Percentiles rank a stretch among this genome's conserved stretches.
These are phyloP conservation scores for Drosophila trapezifrons DNA, from an alignment of 1,140 invertebrate genomes.

Conservation along the genomic window DNA sequence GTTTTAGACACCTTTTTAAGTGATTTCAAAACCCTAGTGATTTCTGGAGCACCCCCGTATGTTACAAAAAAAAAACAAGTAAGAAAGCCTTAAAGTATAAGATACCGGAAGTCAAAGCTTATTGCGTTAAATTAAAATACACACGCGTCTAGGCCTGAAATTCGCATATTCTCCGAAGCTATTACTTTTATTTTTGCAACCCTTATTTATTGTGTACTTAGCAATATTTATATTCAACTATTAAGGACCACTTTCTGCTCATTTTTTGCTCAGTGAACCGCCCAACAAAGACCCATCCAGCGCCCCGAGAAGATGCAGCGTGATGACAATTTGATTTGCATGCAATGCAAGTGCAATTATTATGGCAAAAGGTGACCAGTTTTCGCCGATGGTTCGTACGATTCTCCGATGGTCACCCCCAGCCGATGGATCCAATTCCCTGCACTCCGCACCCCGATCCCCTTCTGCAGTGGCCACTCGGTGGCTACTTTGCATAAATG, in stretches of 20 bases:
- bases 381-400: conserved; percentile 49
- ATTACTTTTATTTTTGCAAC: too few species aligned
- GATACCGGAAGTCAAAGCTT: background rate
- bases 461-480: conserved; percentile 28
- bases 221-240: background rate
- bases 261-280: conserved; percentile 1
- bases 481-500: conserved; percentile 75
- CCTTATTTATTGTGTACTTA: rapidly evolving
- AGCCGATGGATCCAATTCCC: conserved; percentile 20
- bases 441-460: conserved; percentile 4
- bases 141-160: background rate
- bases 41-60: too few species aligned
- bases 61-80: too few species aligned
- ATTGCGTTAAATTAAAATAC: too few species aligned
- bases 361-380: conserved; percentile 80
- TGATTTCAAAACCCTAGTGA: too few species aligned
- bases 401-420: conserved; percentile 50
- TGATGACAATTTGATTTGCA: conserved; percentile 83
- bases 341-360: conserved; percentile 82
- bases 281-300: conserved; percentile 25
- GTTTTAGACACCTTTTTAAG: too few species aligned
- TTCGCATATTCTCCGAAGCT: background rate
- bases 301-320: conserved; percentile 56
- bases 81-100: background rate
- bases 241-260: background rate